phyloP scores from a whole-genome alignment of 1,140 invertebrate species.

The Drosophila lowei region DNA sequence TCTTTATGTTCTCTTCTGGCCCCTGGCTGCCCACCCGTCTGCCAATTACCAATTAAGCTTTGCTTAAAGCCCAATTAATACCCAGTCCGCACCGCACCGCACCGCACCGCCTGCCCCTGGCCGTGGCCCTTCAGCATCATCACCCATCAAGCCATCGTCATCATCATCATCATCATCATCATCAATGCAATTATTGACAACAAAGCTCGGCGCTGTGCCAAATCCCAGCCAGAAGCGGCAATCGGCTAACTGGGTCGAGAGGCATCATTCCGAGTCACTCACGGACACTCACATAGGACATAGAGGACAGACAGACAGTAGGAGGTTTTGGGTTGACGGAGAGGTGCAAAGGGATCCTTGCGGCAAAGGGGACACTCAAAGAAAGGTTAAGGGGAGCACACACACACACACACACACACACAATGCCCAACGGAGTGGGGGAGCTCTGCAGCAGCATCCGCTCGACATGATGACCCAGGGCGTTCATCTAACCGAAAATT shows the following conservation, averaged over 20 bases:
- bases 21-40: constrained; percentile 1
- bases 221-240: constrained; percentile 50
- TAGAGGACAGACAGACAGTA: constrained; percentile 10
- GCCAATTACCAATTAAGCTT: constrained; percentile 76
- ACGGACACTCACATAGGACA: background rate
- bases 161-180: constrained; percentile 56
- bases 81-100: constrained; percentile 13
- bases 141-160: background rate
- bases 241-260: constrained; percentile 44
- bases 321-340: background rate
- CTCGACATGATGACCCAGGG: too few relatives aligned
- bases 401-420: too few relatives aligned
- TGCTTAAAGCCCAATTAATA: constrained; percentile 77
- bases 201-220: constrained; percentile 68
- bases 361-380: background rate
- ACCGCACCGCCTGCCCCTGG: constrained; percentile 3
- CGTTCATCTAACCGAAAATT: too few relatives aligned
- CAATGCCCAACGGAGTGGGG: too few relatives aligned
- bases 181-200: constrained; percentile 80
- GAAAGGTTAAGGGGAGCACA: constrained; percentile 5
- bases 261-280: constrained; percentile 32
- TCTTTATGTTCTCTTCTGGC: background rate
- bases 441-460: too few relatives aligned
- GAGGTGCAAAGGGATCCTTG: background rate
- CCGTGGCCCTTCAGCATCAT: constrained; percentile 5